Conservation (phyloP, 2,797 vertebrate genomes). For the Enteromius thamalakanensis region DNA sequence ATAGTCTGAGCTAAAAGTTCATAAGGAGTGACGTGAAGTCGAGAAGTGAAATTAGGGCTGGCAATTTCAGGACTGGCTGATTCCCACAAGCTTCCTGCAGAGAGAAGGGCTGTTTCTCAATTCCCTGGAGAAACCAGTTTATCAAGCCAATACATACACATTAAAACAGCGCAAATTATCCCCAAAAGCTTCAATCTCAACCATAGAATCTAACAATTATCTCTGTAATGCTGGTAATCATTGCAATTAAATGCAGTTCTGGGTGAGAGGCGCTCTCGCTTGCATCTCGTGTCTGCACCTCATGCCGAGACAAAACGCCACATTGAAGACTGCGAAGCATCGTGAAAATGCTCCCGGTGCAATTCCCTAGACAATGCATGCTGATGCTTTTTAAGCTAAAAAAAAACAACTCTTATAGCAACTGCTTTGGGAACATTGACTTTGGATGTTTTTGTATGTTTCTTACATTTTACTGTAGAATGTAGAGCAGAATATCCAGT, state of each 20-base stretch:
- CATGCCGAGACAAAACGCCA: constrained; percentile 24
- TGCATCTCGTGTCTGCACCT: constrained; percentile 27
- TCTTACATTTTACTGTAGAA: background rate
- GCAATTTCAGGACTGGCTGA: constrained; percentile 37
- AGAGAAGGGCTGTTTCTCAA: constrained; percentile 46
- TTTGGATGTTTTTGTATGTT: background rate
- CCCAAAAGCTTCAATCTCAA: constrained; percentile 54
- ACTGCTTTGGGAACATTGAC: background rate
- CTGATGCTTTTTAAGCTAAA: background rate
- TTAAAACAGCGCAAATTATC: constrained; percentile 52
- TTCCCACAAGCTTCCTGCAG: constrained; percentile 21
- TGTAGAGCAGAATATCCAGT: background rate
- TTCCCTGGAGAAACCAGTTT: constrained; percentile 45
- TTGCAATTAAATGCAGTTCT: constrained; percentile 60
- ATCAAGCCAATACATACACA: constrained; percentile 52
- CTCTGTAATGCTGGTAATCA: constrained; percentile 56
- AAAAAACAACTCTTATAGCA: background rate
- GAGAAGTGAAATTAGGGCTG: constrained; percentile 28
- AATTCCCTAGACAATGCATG: background rate
- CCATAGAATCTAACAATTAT: constrained; percentile 60
- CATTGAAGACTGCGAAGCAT: background rate
- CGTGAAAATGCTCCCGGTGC: background rate
- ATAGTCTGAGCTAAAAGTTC: background rate
- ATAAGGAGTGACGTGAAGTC: background rate
- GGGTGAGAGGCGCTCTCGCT: constrained; percentile 54